phyloP scores from a whole-genome alignment of 2,888 invertebrate genomes.

The Gymnoscelis rufifasciata region DNA sequence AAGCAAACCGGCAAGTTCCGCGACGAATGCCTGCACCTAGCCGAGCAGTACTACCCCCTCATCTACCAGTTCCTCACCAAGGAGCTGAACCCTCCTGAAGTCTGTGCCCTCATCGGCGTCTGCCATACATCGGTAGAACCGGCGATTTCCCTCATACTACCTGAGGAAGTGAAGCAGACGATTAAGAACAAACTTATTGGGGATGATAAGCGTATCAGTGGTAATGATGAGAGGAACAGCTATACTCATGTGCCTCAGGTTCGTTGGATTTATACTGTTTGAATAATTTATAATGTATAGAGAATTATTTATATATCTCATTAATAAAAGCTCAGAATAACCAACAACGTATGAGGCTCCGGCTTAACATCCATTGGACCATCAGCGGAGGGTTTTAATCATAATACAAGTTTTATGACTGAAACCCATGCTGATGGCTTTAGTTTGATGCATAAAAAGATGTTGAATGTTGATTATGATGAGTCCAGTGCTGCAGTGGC shows the following conservation, averaged over 20 bases:
- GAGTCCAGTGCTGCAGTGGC: too few relatives aligned
- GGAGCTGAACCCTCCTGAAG: constrained; percentile 82
- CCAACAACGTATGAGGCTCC: too few relatives aligned
- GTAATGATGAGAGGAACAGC: constrained; percentile 55
- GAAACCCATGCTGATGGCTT: too few relatives aligned
- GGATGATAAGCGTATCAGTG: too few relatives aligned
- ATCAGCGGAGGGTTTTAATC: too few relatives aligned
- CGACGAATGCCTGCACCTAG: constrained; percentile 85
- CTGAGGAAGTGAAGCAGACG: constrained; percentile 63
- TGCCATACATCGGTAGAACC: constrained; percentile 76
- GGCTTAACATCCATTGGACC: too few relatives aligned
- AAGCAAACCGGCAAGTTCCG: constrained; percentile 87
- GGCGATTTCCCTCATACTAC: constrained; percentile 81
- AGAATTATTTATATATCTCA: too few relatives aligned
- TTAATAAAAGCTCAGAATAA: too few relatives aligned
- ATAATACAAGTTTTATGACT: too few relatives aligned
- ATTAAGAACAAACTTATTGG: constrained; percentile 48
- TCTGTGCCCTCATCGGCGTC: constrained; percentile 85
- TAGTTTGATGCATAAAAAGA: too few relatives aligned
- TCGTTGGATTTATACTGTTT: background rate
- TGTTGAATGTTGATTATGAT: too few relatives aligned
- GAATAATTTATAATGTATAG: too few relatives aligned
- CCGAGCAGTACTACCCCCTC: constrained; percentile 86
- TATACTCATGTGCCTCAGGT: constrained; percentile 27
- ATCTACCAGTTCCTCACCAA: constrained; percentile 85